phyloP scores from a whole-genome alignment of 2,888 invertebrate species.

The Arrhopalites spinosus region DNA sequence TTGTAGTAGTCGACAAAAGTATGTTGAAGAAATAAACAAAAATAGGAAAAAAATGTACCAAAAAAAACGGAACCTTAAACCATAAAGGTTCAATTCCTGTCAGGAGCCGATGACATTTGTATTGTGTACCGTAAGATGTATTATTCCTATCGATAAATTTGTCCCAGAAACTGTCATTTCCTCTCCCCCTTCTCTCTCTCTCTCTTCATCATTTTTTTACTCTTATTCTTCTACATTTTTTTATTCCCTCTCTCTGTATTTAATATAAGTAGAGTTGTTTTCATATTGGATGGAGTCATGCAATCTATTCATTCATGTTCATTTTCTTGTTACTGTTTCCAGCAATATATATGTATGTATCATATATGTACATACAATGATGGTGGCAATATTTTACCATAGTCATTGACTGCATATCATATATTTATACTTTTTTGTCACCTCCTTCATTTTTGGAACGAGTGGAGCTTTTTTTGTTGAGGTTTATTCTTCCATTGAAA shows the following conservation, averaged over 20 bases:
- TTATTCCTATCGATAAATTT: slow-evolving; percentile 19
- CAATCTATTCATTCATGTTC: slow-evolving; percentile 9
- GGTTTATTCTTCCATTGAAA: neutral
- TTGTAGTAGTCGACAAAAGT: neutral
- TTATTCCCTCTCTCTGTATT: slow-evolving; percentile 3
- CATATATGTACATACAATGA: too few relatives aligned
- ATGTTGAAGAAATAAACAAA: neutral
- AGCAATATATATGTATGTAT: neutral
- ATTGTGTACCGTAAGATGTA: slow-evolving; percentile 14
- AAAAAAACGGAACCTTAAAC: too few relatives aligned
- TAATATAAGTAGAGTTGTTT: too few relatives aligned
- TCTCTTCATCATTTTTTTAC: neutral
- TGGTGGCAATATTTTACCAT: too few relatives aligned
- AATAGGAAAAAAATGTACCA: neutral
- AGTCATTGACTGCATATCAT: too few relatives aligned
- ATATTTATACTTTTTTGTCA: too few relatives aligned
- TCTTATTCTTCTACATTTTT: neutral
- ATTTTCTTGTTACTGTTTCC: neutral
- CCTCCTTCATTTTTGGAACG: neutral
- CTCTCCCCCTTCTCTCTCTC: neutral
- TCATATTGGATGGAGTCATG: neutral
- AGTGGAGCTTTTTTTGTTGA: slow-evolving; percentile 1
- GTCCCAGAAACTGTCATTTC: slow-evolving; percentile 1
- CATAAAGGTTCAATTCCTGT: neutral
- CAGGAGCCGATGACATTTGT: slow-evolving; percentile 18